Evolutionary conservation across 2,888 invertebrate species (phyloP), one percentile per base, ranked within the genome.

Genomic region (Rhorus exstirpatorius): DNA sequence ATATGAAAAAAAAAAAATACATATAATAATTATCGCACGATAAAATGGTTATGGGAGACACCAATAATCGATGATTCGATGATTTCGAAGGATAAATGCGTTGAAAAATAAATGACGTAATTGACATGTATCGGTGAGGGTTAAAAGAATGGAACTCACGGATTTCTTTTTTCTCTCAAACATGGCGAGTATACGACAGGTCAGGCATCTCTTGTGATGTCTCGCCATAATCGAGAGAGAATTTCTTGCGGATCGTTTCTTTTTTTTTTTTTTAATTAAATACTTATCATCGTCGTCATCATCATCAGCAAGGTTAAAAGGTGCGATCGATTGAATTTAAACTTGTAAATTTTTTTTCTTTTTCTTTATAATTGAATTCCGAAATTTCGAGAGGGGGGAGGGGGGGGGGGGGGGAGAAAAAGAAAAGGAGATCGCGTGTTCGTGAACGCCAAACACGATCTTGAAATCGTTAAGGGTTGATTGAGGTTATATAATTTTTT

Each of bases 91-190:
- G n/a, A n/a, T n/a, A n/a, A n/a, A n/a, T n/a, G n/a, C n/a, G n/a
- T n/a, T 61, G 38, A 74, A 26, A 31, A 60, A 67, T 24, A 14
- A 49, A 14, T 24, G 60, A 41, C 6, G 19, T 26, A 49, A 24
- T 67, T 61, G 24, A 26, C 26, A 60, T 17, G 21, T 35, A 41
- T 12, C 8, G 31, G 8, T 17, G 35, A 19, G n/a, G n/a, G n/a
- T n/a, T 17, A 31, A 46, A 60, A 46, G 17, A n/a, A n/a, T n/a
- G n/a, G 21, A 24, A 82, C 87, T 89, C 53, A 89, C 89, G 79
- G 87, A 85, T 86, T 87, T 86, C 79, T 85, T 87, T 67, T 85
- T 86, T 67, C 70, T 86, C 1, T 86, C 84, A 8, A 88, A 67
- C 6, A 86, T 38, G 44, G 84, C 70, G 19, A 76, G 74, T 67